Base-by-base conservation (phyloP, 2,888 invertebrate genomes). In the Synergus laeviventris region DNA sequence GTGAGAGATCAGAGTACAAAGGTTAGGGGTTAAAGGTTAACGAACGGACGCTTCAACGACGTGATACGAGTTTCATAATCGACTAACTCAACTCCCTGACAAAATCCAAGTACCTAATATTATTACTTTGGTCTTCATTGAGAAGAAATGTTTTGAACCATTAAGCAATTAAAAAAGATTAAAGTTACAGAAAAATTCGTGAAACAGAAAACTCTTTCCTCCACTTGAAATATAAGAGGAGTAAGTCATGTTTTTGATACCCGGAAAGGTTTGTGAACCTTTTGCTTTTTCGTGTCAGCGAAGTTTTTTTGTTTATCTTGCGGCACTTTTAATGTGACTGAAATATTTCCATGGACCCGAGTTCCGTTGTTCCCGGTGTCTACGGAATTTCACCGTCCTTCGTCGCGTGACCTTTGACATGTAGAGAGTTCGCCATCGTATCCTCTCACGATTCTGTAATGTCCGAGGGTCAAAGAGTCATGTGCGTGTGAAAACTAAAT, bases 361-460 rank as follows among this genome's bases (percentile, higher is more conserved):
- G 76, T 75, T 75, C 76, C 76, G 80, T 81, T 78, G 81, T 81
- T 80, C 78, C 76, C 70, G 64, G 84, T 83, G 82, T 83, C 82
- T 81, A 81, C 76, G 79, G 80, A 83, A 84, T 77, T 84, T 84
- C 78, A 82, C 81, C 81, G 80, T 81, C 82, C 79, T 81, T 78
- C 73, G 77, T 79, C 81, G 78, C 80, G 78, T 60, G 74, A 79
- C 79, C 81, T 77, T 77, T 77, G 81, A 76, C 78, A 75, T 74
- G 81, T 79, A 74, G 79, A 84, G 81, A 80, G 79, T 81, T 81
- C 80, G 77, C 76, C 79, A 77, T 79, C 78, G 81, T 78, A 80
- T 79, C 78, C 81, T 81, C 81, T 79, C 81, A 81, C 80, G 81
- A 80, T 80, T 80, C 79, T 78, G 74, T 66, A 77, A 78, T 79